Evolutionary conservation across 2,113 vertebrate species (phyloP), one percentile per base, ranked within the genome.

Genomic region (Callaeas wilsoni): DNA sequence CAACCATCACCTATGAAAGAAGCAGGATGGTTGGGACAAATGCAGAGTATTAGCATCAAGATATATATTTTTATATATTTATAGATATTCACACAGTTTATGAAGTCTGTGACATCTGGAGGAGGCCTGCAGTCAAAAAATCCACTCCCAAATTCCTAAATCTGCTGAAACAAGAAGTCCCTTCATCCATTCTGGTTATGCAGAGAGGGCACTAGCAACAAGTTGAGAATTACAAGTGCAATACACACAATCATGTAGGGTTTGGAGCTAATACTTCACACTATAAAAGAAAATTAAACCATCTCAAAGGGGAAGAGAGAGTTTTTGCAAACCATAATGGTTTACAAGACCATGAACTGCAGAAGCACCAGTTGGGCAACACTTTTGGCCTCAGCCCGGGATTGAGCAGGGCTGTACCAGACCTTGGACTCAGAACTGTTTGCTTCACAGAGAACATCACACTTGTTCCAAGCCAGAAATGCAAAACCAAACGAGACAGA

Each of bases 381-480:
- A 37, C 20, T 68, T 29, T 0, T 82, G 74, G 87, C 87, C 65
- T 62, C 1, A 0, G 19, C 32, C 46, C 2, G n/a, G 50, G 37
- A 37, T 3, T 0, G 0, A 82, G 47, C 65, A 56, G 2, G 1
- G 46, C 18, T 3, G 37, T 5, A 55, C 32, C 87, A 79, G 91
- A 94, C 95, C 87, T 93, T 93, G 94, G 92, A 93, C 92, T 74
- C n/a, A 3, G 0, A 20, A 63, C 87, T 94, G 89, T 84, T 91
- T 91, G 30, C 42, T 47, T 15, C 70, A 42, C 25, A 10, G 57
- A 50, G 82, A 95, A 91, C 84, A 82, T 23, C 81, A 79, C 68
- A 93, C 64, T 53, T 0, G 1, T 19, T 8, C 44, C 4, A 4
- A 63, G 53, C 12, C 6, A 88, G 55, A 37, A 73, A 46, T 0